Base-by-base conservation (phyloP, 2,888 invertebrate species). In the Tromatobia lineatoria region DNA sequence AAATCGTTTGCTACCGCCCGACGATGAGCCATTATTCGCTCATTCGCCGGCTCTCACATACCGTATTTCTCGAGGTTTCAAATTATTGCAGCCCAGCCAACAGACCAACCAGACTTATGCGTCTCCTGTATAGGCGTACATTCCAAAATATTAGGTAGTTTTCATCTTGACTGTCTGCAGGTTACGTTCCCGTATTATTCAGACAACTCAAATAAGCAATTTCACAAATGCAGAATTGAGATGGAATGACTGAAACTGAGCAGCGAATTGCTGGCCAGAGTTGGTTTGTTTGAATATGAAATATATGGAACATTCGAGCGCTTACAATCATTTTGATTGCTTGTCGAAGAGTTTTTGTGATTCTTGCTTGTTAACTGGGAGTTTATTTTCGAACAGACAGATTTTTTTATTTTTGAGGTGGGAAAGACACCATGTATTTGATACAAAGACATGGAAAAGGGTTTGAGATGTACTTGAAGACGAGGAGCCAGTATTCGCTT, bases 1-100 rank as follows among this genome's bases (percentile, higher is more conserved):
- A 80, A 69, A 85, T 81, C 81, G 77, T 88, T 87, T 87, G 83
- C 83, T 57, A 38, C 23, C 64, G 42, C 45, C 50, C 45, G 20
- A 23, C 54, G 70, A 78, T 75, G 64, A 77, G 42, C 38, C 57
- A 45, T 15, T 38, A 52, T 10, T 34, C n/a, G 45, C 38, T 25
- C 47, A 29, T 77, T 61, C 47, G 18, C 38, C 47, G 15, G 77
- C 20, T 50, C 73, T 47, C 29, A 20, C 45, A 34, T 3, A 70
- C 34, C 57, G 13, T 50, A 47, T 29, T 45, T 85, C 59, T 57
- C 61, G 47, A 79, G 74, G 57, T 73, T 78, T 75, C 59, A 70
- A 34, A 50, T 83, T 76, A 83, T 77, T 87, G 79, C 70, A 25
- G 7, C 34, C n/a, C 2, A 18, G 38, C 34, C 10, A 61, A 10